Percentiles rank a stretch among this genome's conserved stretches.
Evolutionary conservation across 2,113 vertebrate species (phyloP).

Genomic region (Rhinoderma darwinii): DNA sequence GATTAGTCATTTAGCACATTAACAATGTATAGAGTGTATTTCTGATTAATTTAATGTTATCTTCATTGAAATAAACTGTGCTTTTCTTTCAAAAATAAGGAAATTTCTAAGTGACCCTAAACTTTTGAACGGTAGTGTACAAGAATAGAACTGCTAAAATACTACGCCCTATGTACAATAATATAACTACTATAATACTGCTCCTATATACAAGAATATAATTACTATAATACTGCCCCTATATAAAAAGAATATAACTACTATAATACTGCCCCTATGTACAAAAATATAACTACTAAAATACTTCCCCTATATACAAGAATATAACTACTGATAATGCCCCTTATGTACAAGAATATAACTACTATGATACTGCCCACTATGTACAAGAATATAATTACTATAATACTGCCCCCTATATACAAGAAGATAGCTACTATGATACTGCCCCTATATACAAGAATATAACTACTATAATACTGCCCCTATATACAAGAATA

Average conservation of each 20-base stretch:
- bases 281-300: neutral
- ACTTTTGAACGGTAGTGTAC: too few species aligned
- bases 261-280: neutral
- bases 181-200: neutral
- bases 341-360: neutral
- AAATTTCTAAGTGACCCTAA: too few species aligned
- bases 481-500: neutral
- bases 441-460: neutral
- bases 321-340: neutral
- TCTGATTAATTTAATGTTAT: too few species aligned
- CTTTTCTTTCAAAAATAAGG: too few species aligned
- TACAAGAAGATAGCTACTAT: too few species aligned
- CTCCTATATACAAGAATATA: neutral
- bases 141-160: neutral
- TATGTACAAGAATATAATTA: too few species aligned
- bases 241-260: too few species aligned
- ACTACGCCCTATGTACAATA: neutral
- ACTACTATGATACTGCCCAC: conserved; percentile 1
- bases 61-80: too few species aligned
- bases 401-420: too few species aligned
- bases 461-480: neutral
- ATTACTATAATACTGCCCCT: too few species aligned
- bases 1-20: too few species aligned
- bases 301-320: neutral
- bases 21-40: too few species aligned